These are phyloP conservation scores for Drosophila sucinea DNA, from an alignment of 1,140 invertebrate species.

Conservation along the genomic window DNA sequence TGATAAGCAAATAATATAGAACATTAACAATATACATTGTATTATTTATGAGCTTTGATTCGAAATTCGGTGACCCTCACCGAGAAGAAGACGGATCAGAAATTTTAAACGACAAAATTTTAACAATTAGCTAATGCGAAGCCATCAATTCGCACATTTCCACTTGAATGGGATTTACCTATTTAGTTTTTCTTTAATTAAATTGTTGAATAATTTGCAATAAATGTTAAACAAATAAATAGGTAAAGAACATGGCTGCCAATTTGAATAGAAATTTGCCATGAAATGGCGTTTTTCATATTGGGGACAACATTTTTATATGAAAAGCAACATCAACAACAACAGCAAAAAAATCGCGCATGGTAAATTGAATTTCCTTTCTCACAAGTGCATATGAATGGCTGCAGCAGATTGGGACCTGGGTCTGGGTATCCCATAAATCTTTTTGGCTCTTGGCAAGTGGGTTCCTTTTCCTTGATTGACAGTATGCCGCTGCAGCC, in stretches of 20 bases:
- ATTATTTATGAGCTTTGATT: constrained; percentile 51
- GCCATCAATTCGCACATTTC: constrained; percentile 70
- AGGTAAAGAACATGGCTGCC: constrained; percentile 53
- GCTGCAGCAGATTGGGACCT: constrained; percentile 21
- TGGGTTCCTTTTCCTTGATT: constrained; percentile 51
- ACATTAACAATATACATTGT: constrained; percentile 60
- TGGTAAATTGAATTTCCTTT: constrained; percentile 74
- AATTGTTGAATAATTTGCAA: constrained; percentile 38
- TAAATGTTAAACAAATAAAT: constrained; percentile 44
- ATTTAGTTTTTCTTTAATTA: constrained; percentile 42
- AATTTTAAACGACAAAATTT: constrained; percentile 21
- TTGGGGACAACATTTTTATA: constrained; percentile 60
- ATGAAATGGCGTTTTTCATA: constrained; percentile 78
- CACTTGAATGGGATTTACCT: constrained; percentile 52
- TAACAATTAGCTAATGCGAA: constrained; percentile 37
- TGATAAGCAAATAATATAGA: constrained; percentile 19
- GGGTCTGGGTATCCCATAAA: constrained; percentile 57
- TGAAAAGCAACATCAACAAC: constrained; percentile 7
- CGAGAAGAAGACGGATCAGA: constrained; percentile 47
- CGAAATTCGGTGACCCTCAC: constrained; percentile 40
- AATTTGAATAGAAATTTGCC: constrained; percentile 77
- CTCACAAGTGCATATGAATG: constrained; percentile 40
- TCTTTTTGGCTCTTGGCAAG: constrained; percentile 67
- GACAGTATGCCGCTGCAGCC: constrained; percentile 49
- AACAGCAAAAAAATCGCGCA: constrained; percentile 19